Evolutionary conservation across 2,113 vertebrate genomes (phyloP).

Genomic region (Thalassarche chlororhynchos): DNA sequence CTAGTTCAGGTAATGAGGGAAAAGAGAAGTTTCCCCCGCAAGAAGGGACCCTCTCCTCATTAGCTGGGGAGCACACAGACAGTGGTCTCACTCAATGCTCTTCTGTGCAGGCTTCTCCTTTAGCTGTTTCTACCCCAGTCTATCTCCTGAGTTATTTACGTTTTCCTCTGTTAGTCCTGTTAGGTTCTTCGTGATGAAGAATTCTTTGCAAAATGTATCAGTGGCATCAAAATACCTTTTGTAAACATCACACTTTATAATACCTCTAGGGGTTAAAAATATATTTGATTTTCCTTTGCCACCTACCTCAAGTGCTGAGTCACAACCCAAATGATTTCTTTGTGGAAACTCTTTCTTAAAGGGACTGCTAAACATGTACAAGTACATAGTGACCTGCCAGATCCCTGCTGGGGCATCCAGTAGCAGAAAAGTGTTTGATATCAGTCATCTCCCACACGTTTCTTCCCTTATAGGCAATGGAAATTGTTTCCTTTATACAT

Average conservation of each 20-base stretch:
- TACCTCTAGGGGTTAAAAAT: neutral
- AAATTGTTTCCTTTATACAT: neutral
- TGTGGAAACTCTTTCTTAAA: neutral
- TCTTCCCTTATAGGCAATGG: neutral
- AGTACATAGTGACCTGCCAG: neutral
- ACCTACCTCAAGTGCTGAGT: neutral
- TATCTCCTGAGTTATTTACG: neutral
- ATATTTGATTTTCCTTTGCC: neutral
- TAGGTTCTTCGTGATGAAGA: neutral
- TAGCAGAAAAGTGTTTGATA: neutral
- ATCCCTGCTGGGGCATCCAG: neutral
- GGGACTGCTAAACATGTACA: neutral
- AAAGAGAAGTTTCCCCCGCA: fast-evolving
- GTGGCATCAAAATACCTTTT: neutral
- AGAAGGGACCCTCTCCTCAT: neutral
- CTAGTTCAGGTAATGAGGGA: neutral
- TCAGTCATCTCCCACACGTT: neutral
- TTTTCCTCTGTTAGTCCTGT: neutral
- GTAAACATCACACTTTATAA: neutral
- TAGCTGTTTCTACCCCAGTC: neutral
- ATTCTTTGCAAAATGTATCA: neutral
- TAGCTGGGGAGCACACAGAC: neutral
- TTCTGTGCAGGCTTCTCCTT: neutral
- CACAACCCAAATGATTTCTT: neutral
- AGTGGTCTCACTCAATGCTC: neutral